phyloP scores from a whole-genome alignment of 2,888 invertebrate genomes.

The Ashinkailepas kermadecensis region DNA sequence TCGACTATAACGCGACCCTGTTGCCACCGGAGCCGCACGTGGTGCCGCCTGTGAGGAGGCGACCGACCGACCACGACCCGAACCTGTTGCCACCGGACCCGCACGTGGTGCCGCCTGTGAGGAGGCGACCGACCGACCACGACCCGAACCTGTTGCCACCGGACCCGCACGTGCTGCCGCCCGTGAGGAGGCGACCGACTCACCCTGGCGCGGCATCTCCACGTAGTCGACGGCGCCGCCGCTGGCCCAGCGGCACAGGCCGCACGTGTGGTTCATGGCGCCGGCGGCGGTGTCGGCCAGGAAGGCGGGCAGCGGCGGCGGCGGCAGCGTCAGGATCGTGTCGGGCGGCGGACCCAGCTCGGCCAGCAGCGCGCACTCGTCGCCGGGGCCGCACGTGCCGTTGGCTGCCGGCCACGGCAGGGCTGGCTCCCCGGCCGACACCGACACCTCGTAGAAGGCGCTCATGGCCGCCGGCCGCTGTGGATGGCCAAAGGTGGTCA shows the following conservation, averaged over 20 bases:
- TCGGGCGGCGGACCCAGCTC: slow-evolving; percentile 69
- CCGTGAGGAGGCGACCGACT: slow-evolving; percentile 36
- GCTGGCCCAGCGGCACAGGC: slow-evolving; percentile 43
- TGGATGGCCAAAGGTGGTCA: too few species aligned
- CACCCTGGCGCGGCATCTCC: slow-evolving; percentile 69
- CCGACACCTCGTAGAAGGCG: slow-evolving; percentile 12
- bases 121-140: too few species aligned
- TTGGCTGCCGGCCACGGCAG: background rate
- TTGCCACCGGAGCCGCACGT: too few species aligned
- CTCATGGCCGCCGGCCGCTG: background rate
- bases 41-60: too few species aligned
- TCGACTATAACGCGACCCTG: too few species aligned
- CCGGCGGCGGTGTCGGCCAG: slow-evolving; percentile 47
- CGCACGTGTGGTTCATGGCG: slow-evolving; percentile 29
- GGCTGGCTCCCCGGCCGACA: background rate
- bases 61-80: too few species aligned
- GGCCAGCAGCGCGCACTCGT: slow-evolving; percentile 36
- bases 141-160: too few species aligned
- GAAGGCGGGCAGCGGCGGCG: slow-evolving; percentile 73
- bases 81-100: too few species aligned
- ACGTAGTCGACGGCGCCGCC: slow-evolving; percentile 63
- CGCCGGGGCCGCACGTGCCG: slow-evolving; percentile 30
- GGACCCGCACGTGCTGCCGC: too few species aligned
- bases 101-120: too few species aligned
- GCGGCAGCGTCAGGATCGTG: slow-evolving; percentile 71